Percentiles rank a stretch among this genome's conserved stretches.
phyloP scores from a whole-genome alignment of 2,113 vertebrate genomes.

The Chaetodon auriga region DNA sequence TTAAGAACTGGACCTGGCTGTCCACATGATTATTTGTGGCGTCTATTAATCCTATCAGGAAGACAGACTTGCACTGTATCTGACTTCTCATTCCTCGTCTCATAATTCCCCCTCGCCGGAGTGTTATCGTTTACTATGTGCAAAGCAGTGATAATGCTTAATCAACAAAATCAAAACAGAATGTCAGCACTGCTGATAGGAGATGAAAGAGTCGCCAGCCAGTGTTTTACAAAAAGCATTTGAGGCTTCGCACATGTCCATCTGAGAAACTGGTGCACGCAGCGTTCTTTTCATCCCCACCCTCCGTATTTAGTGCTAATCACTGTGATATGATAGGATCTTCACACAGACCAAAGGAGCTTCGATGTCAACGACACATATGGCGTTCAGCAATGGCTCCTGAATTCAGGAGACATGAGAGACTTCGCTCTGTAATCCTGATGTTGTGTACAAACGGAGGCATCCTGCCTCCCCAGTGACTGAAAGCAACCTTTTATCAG shows the following conservation, averaged over 20 bases:
- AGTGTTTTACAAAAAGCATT: slow-evolving; percentile 63
- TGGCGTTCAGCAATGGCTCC: slow-evolving; percentile 3
- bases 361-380: slow-evolving; percentile 44
- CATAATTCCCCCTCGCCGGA: slow-evolving; percentile 55
- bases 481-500: slow-evolving; percentile 54
- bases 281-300: slow-evolving; percentile 61
- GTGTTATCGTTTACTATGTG: slow-evolving; percentile 61
- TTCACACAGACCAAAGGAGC: slow-evolving; percentile 14
- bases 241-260: slow-evolving; percentile 38
- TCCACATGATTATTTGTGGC: slow-evolving; percentile 49
- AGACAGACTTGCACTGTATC: slow-evolving; percentile 57
- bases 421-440: slow-evolving; percentile 31
- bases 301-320: slow-evolving; percentile 48
- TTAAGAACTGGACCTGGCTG: slow-evolving; percentile 52
- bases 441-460: slow-evolving; percentile 35
- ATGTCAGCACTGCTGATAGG: slow-evolving; percentile 66
- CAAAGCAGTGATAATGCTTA: slow-evolving; percentile 74
- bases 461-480: not conserved
- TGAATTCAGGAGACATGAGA: slow-evolving; percentile 10
- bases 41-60: slow-evolving; percentile 56
- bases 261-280: slow-evolving; percentile 31
- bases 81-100: slow-evolving; percentile 62
- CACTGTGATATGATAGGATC: slow-evolving; percentile 44
- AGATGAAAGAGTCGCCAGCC: slow-evolving; percentile 70
- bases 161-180: slow-evolving; percentile 78